Base-by-base conservation (phyloP, 2,113 vertebrate genomes). In the Struthidea cinerea region DNA sequence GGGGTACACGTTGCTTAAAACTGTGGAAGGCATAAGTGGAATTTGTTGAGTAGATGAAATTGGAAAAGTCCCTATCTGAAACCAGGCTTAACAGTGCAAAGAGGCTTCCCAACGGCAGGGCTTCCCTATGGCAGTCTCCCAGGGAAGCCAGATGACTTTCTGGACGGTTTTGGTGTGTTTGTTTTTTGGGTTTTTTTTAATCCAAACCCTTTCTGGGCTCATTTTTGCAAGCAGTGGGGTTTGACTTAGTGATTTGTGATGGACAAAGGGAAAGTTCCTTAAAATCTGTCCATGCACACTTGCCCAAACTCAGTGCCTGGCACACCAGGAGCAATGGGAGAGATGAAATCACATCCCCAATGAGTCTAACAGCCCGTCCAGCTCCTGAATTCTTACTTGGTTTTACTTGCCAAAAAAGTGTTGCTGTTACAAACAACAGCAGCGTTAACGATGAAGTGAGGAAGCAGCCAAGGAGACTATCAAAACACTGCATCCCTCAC, bases 351-450 rank as follows among this genome's bases (percentile, higher is more conserved):
- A 1, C 7, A 9, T 68, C 67, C 74, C 63, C 15, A 2, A 3
- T 27, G 52, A 60, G 52, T 30, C 39, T 1, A 6, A 53, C 18
- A 35, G 42, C 64, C 32, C 0, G 0, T 53, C 80, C 22, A 10
- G 73, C 74, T 95, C 87, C 91, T 5, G 11, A 39, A 42, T 59
- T 55, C 77, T 35, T 33, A 10, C 39, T 77, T 6, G 8, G 37
- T 9, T 94, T 89, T 8, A 28, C 82, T 94, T 88, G 94, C 93
- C 95, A 96, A 80, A 71, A 56, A 37, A 11, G 3, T 30, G 16
- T 86, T 96, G 89, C 73, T 87, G 84, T 89, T 94, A 83, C 11
- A 94, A 96, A 91, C 91, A 96, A 53, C 84, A 90, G 69, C 86
- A 52, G 86, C 3, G 1, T 60, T 60, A 63, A 91, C 5, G 33